Conservation (phyloP, 2,797 vertebrate species). For the Sylvilagus floridanus region DNA sequence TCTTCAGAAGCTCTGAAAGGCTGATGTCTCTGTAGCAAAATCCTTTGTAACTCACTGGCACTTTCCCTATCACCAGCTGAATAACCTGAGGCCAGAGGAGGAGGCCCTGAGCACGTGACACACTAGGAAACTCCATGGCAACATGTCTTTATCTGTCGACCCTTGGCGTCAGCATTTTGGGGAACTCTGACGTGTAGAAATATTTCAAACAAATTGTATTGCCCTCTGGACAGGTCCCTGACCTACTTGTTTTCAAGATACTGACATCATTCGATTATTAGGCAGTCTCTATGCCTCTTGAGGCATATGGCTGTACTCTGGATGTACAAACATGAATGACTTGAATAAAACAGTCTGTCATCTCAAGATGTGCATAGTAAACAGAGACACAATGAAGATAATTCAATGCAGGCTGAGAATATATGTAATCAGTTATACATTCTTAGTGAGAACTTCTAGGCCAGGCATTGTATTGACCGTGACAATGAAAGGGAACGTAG, state of each 20-base stretch:
- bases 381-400: neutral
- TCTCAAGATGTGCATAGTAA: neutral
- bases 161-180: constrained; percentile 24
- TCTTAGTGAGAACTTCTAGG: neutral
- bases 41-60: neutral
- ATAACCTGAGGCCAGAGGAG: neutral
- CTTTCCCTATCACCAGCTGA: constrained; percentile 10
- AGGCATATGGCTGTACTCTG: neutral
- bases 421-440: neutral
- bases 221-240: neutral
- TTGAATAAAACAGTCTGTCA: neutral
- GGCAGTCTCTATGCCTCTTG: constrained; percentile 9
- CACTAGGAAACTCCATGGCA: neutral
- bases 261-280: neutral
- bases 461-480: neutral
- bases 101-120: neutral
- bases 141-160: neutral
- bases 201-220: constrained; percentile 35
- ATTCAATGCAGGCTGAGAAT: neutral
- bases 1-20: neutral
- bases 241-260: constrained; percentile 46
- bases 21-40: neutral
- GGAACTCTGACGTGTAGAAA: constrained; percentile 49
- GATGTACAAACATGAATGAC: neutral
- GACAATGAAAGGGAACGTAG: neutral